These are phyloP conservation scores for Philereme vetulata DNA, from an alignment of 2,888 invertebrate genomes.

Conservation along the genomic window DNA sequence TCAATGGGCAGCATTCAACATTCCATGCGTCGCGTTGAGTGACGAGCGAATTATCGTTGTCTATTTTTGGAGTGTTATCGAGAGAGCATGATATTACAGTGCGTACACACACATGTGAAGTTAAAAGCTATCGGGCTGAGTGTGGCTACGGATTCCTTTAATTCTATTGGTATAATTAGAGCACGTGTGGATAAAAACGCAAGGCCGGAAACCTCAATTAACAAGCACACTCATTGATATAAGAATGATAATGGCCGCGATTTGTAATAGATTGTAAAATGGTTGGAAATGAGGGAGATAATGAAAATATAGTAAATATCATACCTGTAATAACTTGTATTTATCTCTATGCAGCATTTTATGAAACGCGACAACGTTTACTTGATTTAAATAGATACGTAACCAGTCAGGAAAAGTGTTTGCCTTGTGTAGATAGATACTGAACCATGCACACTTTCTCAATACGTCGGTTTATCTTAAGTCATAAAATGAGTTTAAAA, in stretches of 20 bases:
- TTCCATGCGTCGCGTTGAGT: constrained; percentile 60
- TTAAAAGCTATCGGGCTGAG: constrained; percentile 45
- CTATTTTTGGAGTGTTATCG: constrained; percentile 71
- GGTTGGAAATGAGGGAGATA: constrained; percentile 25
- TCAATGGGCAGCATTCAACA: constrained; percentile 56
- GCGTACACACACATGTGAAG: constrained; percentile 61
- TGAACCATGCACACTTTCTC: constrained; percentile 34
- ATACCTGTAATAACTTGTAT: constrained; percentile 7
- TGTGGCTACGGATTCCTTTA: constrained; percentile 46
- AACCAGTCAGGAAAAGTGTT: constrained; percentile 13
- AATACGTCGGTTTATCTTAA: constrained; percentile 25
- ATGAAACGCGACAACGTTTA: constrained; percentile 22
- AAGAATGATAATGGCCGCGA: constrained; percentile 33
- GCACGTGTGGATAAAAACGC: constrained; percentile 32
- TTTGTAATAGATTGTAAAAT: constrained; percentile 27
- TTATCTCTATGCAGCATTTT: constrained; percentile 8
- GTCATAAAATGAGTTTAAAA: constrained; percentile 38
- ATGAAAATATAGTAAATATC: constrained; percentile 9
- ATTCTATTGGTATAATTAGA: constrained; percentile 41
- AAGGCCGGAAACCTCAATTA: constrained; percentile 41
- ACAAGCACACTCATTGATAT: constrained; percentile 33
- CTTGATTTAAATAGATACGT: constrained; percentile 12
- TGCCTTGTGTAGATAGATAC: constrained; percentile 35
- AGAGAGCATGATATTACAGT: constrained; percentile 54
- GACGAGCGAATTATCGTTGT: constrained; percentile 65